These are phyloP conservation scores for Microcebus lehilahytsara DNA, from an alignment of 2,113 vertebrate genomes.

Conservation along the genomic window DNA sequence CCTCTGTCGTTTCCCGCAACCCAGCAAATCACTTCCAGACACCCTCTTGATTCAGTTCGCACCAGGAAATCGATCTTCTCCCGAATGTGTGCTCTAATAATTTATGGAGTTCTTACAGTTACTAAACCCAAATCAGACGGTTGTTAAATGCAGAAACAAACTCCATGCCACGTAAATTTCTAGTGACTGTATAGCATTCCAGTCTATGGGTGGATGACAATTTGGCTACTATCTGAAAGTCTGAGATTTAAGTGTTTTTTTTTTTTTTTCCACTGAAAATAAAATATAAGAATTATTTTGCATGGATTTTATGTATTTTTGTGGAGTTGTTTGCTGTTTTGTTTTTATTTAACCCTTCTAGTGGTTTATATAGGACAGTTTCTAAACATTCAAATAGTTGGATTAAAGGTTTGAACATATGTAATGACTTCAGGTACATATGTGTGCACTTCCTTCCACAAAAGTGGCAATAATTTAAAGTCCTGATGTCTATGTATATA, in stretches of 20 bases:
- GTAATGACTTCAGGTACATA: not conserved
- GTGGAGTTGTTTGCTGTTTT: not conserved
- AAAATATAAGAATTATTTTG: not conserved
- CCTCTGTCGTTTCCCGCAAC: fast-evolving
- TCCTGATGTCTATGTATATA: fast-evolving
- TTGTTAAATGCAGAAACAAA: not conserved
- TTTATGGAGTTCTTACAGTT: not conserved
- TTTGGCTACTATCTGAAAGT: too few species aligned
- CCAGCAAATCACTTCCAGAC: not conserved
- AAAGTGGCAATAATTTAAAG: not conserved
- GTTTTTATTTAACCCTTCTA: not conserved
- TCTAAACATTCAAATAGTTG: not conserved
- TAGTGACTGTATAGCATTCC: not conserved
- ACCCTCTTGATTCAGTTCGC: fast-evolving
- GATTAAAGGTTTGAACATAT: not conserved
- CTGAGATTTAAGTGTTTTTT: not conserved
- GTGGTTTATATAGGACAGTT: not conserved
- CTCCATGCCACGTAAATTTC: too few species aligned
- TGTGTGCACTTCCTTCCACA: not conserved
- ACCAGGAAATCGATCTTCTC: fast-evolving
- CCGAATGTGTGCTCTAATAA: not conserved
- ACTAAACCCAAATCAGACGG: not conserved
- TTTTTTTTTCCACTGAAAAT: not conserved
- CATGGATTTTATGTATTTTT: too few species aligned
- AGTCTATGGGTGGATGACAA: not conserved